Base-by-base conservation (phyloP, 1,140 invertebrate species). In the Aporrectodea caliginosa region DNA sequence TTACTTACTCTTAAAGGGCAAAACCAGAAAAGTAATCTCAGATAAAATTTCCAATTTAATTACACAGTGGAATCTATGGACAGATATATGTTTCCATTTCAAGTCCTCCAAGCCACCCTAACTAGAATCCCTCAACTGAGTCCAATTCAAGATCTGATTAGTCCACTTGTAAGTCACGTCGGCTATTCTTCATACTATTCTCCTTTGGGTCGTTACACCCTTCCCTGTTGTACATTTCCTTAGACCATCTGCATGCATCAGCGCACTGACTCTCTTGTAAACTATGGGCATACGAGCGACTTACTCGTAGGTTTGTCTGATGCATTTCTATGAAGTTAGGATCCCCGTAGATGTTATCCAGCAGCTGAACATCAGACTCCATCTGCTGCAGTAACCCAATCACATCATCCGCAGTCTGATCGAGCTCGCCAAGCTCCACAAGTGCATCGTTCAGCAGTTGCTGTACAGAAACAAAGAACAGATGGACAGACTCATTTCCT, bases 291-390 rank as follows among this genome's bases (percentile, higher is more conserved):
- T 58, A 30, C 35, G 58, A 31, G 16, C 29, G n/a, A 30, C 16
- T 12, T 80, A 92, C 91, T 88, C 98, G 97, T 14, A 98, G 88
- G 89, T 98, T 99, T 43, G 96, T 96, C 72, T 99, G 88, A 85
- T 98, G 96, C n/a, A 98, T 94, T 89, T 99, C 98, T 35, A 99
- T 92, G 73, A 97, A 92, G 88, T 97, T 95, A 1, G 95, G 93
- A 89, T 95, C 94, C 0, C 93, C 93, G 76, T 92, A 92, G 1
- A 96, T 93, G 35, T 95, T 93, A 85, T 93, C 94, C 12, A 98
- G 88, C 35, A 94, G 93, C 29, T 84, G 79, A 0, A 88, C 75
- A 31, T 86, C 84, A n/a, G 81, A 69, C 75, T 87, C 84, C 1
- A 82, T 80, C 22, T 83, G 82, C 33, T 85, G 82, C n/a, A 88